Evolutionary conservation across 2,113 vertebrate genomes (phyloP).

Genomic region (Jacana jacana): DNA sequence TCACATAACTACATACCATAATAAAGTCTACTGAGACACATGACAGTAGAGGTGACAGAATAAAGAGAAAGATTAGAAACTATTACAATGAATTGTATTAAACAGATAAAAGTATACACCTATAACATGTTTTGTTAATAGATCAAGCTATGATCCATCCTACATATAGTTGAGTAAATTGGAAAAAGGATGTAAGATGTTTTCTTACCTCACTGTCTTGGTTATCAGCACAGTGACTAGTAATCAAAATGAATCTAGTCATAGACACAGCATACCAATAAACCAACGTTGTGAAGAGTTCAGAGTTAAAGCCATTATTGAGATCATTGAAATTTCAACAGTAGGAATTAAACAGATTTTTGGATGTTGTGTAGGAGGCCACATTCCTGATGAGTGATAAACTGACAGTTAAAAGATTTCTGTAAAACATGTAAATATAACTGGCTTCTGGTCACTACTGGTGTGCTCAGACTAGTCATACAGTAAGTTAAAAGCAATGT

Average conservation of each 20-base stretch:
- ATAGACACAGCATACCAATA: not conserved
- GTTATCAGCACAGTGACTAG: not conserved
- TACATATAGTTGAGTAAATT: not conserved
- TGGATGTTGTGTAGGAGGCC: not conserved
- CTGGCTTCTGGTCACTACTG: not conserved
- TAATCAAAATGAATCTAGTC: not conserved
- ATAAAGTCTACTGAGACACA: not conserved
- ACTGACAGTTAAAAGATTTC: not conserved
- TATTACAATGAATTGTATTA: not conserved
- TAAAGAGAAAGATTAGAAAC: not conserved
- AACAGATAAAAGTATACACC: not conserved
- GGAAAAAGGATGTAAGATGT: not conserved
- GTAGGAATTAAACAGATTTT: not conserved
- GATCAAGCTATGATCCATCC: not conserved
- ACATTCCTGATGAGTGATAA: not conserved
- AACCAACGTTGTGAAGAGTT: not conserved
- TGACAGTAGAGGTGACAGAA: not conserved
- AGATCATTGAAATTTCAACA: not conserved
- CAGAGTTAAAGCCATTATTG: not conserved
- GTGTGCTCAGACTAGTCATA: not conserved
- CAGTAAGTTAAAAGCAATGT: not conserved
- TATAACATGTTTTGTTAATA: not conserved
- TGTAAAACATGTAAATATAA: not conserved
- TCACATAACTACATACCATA: not conserved
- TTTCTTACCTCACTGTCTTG: not conserved